Conservation (phyloP, 2,797 vertebrate genomes). For the Taenioides sp. region DNA sequence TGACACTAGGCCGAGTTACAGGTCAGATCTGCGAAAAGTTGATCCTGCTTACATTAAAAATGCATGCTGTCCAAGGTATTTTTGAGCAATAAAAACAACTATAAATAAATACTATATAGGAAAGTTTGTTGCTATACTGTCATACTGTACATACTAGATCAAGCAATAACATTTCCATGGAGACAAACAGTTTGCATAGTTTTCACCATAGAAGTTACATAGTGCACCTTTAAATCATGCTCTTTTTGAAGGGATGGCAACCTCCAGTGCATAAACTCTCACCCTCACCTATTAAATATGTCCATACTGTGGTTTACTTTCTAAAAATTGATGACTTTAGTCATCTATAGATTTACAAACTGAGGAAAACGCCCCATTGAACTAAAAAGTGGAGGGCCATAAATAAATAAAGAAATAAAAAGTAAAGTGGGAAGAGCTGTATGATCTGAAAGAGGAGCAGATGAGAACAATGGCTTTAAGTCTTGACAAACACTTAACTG, state of each 20-base stretch:
- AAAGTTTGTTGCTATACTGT: no score
- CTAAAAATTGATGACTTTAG: not conserved
- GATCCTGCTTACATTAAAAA: no score
- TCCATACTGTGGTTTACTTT: not conserved
- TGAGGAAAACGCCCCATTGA: slow-evolving; percentile 55
- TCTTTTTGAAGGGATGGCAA: not conserved
- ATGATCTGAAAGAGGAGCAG: slow-evolving; percentile 65
- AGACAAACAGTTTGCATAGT: no score
- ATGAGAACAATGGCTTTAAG: slow-evolving; percentile 74
- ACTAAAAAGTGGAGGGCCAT: slow-evolving; percentile 51
- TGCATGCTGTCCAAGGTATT: no score
- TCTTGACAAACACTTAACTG: slow-evolving; percentile 75
- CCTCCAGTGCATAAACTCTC: not conserved
- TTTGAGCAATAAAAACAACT: no score
- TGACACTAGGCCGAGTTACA: no score
- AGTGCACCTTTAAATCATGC: no score
- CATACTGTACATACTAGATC: no score
- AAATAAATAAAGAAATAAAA: slow-evolving; percentile 38
- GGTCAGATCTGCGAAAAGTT: no score
- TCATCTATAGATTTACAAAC: slow-evolving; percentile 22
- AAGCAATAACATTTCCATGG: no score
- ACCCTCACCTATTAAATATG: not conserved
- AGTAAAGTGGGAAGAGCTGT: slow-evolving; percentile 50
- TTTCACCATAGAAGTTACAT: no score
- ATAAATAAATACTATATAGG: no score